Evolutionary conservation across 2,888 invertebrate species (phyloP).

Genomic region (Phortica okadai): DNA sequence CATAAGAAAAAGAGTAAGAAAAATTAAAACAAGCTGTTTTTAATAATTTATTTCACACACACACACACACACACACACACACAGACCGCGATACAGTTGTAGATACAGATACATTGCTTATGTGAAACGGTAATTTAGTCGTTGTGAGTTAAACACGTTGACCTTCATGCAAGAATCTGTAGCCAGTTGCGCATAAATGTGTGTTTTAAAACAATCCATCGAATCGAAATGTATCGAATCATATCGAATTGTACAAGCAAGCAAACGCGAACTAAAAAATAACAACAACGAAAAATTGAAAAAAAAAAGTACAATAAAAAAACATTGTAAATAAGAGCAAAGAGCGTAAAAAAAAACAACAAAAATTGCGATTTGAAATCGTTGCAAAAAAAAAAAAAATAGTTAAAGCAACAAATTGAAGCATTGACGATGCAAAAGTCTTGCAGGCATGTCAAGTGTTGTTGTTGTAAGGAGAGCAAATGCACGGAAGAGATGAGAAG

Average conservation of each 20-base stretch:
- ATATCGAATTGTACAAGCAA: not conserved
- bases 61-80: not conserved
- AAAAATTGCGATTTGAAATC: constrained; percentile 21
- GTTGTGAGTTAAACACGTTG: constrained; percentile 25
- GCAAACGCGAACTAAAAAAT: not conserved
- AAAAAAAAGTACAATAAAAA: not conserved
- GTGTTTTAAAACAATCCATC: constrained; percentile 21
- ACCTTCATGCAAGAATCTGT: constrained; percentile 31
- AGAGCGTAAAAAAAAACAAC: not conserved
- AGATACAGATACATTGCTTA: not conserved
- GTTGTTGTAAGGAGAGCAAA: not conserved
- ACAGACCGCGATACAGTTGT: not conserved
- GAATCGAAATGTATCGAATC: constrained; percentile 12
- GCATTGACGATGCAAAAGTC: not conserved
- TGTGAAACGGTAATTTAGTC: constrained; percentile 6
- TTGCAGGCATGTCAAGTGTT: constrained; percentile 1
- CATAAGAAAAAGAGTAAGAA: no score
- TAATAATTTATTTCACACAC: constrained; percentile 4
- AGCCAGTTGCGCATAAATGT: not conserved
- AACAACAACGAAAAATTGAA: constrained; percentile 4
- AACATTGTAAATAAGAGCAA: not conserved
- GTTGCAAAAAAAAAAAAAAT: not conserved
- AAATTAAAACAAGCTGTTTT: not conserved
- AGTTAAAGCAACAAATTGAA: constrained; percentile 18
- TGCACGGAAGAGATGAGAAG: no score